Percentiles rank a stretch among this genome's conserved stretches.
Conservation (phyloP, 1,140 invertebrate genomes). For the Rhyacophila brunnea region DNA sequence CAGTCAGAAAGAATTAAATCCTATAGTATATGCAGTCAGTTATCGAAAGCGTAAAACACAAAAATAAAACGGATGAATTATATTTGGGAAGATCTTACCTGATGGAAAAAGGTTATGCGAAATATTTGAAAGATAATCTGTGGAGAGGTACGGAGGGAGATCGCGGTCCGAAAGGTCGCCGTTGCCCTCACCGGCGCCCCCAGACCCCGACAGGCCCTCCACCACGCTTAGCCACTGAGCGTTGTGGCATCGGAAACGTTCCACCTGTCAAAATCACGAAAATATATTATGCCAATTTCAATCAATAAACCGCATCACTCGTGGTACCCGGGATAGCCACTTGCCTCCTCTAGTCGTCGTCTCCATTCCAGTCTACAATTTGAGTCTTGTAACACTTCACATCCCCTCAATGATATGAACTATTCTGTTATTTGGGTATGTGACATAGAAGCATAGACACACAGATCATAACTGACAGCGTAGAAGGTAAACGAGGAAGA, state of each 20-base stretch:
- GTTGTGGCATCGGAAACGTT: slow-evolving; percentile 95
- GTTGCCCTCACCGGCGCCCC: slow-evolving; percentile 48
- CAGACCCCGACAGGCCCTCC: slow-evolving; percentile 56
- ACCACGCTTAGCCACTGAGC: slow-evolving; percentile 98
- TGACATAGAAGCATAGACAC: no score
- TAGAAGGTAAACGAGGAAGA: no score
- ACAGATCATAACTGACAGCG: no score
- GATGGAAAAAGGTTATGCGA: slow-evolving; percentile 66
- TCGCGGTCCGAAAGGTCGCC: slow-evolving; percentile 58
- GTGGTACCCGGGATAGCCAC: no score
- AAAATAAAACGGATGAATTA: neutral
- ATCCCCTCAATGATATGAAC: no score
- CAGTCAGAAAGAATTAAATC: no score
- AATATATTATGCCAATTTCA: no score
- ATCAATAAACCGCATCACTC: no score
- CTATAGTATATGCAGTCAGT: neutral
- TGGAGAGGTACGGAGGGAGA: slow-evolving; percentile 68
- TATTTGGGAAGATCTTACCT: slow-evolving; percentile 45
- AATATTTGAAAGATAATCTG: slow-evolving; percentile 62
- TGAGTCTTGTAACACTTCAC: no score
- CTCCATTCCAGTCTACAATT: no score
- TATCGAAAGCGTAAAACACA: neutral
- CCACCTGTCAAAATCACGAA: slow-evolving; percentile 57
- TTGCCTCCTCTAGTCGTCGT: no score
- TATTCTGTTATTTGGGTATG: no score